These are phyloP conservation scores for Callipepla californica DNA, from an alignment of 2,113 vertebrate genomes.

Conservation along the genomic window DNA sequence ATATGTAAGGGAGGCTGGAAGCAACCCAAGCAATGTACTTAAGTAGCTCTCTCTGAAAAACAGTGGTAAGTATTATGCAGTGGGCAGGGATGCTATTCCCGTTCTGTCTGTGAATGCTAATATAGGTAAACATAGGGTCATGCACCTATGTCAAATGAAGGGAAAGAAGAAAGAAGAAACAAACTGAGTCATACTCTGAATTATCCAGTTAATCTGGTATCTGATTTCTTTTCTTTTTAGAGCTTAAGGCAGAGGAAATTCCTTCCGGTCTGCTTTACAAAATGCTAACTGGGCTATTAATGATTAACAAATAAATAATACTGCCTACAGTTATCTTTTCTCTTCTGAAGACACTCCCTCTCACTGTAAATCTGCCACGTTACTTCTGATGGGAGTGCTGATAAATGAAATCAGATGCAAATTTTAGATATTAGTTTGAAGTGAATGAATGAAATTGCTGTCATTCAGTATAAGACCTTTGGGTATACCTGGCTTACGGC, in stretches of 20 bases:
- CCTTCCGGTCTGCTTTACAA: not conserved
- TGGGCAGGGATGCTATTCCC: not conserved
- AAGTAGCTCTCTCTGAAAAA: conserved; percentile 22
- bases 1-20: conserved; percentile 14
- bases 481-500: not conserved
- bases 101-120: not conserved
- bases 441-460: not conserved
- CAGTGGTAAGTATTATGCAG: not conserved
- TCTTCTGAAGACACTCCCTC: conserved; percentile 7
- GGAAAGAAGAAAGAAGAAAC: not conserved
- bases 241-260: not conserved
- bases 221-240: not conserved
- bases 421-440: conserved; percentile 25
- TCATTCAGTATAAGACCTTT: not conserved
- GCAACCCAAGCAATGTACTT: conserved; percentile 3
- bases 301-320: conserved; percentile 45
- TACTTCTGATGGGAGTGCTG: not conserved
- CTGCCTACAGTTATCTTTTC: not conserved
- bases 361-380: not conserved
- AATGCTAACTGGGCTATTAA: conserved; percentile 12
- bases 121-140: conserved; percentile 17
- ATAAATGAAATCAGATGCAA: not conserved
- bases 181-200: not conserved
- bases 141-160: not conserved
- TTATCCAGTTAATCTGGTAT: not conserved